Base-by-base conservation (phyloP, 1,140 invertebrate species). In the Antheraea pernyi region DNA sequence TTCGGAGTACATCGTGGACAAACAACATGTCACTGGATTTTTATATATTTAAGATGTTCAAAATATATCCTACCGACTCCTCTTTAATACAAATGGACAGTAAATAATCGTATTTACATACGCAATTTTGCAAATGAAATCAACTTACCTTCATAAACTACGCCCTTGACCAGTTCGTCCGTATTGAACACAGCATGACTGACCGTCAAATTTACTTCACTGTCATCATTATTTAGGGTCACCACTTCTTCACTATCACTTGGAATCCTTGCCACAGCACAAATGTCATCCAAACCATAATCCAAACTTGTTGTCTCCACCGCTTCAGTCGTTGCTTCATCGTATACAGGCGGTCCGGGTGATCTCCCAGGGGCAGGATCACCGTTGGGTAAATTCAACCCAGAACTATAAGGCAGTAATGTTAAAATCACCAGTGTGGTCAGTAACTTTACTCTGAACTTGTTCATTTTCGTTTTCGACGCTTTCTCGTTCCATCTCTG, bases 91-190 rank as follows among this genome's bases (percentile, higher is more conserved):
- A 30, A 30, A 30, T 30, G 22, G 22, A 30, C 22, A 30, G 22
- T 4, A 4, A 2, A 30, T 30, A 30, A 30, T n/a, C 22, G 4
- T 30, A 30, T 30, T 30, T 30, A 30, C 22, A 4, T 30, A 30
- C 22, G 22, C 1, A 30, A 30, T 30, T 30, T 30, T 30, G 22
- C 22, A 30, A 30, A 30, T 30, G 1, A 30, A 30, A 30, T 76
- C 22, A 13, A 85, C 89, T 90, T 68, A 91, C 89, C 89, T 70
- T 91, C 86, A 75, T 91, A 91, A n/a, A 87, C 75, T 19, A 90
- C 85, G 61, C 89, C 89, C 69, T 83, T 78, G 7, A 91, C 86
- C 66, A 91, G 77, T 69, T 85, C 82, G 16, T 82, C 81, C 7
- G 80, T 62, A 22, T 91, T 86, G 46, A 91, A 91, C 63, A 90